These are phyloP conservation scores for Scophthalmus maximus DNA, from an alignment of 2,113 vertebrate species.

Conservation along the genomic window DNA sequence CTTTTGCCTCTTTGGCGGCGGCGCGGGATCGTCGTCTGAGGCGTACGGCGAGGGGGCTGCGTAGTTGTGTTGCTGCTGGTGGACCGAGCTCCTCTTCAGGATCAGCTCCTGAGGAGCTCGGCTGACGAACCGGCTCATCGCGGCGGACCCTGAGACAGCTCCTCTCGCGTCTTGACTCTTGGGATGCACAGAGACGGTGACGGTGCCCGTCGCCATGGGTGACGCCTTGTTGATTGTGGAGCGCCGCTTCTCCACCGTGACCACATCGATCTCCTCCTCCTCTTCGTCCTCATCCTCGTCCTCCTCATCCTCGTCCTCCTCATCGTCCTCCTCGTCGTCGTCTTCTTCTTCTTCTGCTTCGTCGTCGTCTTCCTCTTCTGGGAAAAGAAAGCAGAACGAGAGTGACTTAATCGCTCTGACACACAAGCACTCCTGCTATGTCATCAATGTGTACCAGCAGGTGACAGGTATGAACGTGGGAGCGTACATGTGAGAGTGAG, in stretches of 20 bases:
- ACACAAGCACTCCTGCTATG: constrained; percentile 48
- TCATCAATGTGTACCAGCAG: constrained; percentile 35
- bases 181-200: constrained; percentile 68
- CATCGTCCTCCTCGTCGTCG: constrained; percentile 55
- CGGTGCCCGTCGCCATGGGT: constrained; percentile 56
- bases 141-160: constrained; percentile 50
- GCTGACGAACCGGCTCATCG: constrained; percentile 78
- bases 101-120: constrained; percentile 88
- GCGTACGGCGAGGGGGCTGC: constrained; percentile 93
- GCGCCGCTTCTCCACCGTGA: constrained; percentile 93
- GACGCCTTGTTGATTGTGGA: constrained; percentile 85
- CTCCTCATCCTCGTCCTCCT: constrained; percentile 89
- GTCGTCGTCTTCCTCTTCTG: constrained; percentile 81
- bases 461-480: constrained; percentile 43
- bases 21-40: constrained; percentile 87
- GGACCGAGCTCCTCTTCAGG: constrained; percentile 92
- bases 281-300: constrained; percentile 91
- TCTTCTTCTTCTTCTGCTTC: constrained; percentile 54
- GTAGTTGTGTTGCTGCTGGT: constrained; percentile 99
- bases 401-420: constrained; percentile 52
- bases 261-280: constrained; percentile 96
- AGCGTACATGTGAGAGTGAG: constrained; percentile 1
- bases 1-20: constrained; percentile 89
- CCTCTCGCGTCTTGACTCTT: constrained; percentile 75
- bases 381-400: constrained; percentile 41